These are phyloP conservation scores for Tipula helvola DNA, from an alignment of 2,888 invertebrate species.

Conservation along the genomic window DNA sequence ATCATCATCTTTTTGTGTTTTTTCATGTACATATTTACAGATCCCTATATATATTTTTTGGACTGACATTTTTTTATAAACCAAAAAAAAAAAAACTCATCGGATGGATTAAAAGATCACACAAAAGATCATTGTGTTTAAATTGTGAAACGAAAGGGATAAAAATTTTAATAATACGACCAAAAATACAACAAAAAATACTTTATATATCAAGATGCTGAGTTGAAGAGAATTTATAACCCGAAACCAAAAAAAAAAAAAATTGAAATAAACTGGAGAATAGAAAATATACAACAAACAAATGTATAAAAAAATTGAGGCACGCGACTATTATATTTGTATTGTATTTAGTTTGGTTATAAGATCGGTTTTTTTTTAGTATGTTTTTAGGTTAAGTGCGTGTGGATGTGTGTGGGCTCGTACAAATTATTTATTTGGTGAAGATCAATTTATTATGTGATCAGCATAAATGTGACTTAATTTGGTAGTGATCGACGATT, in stretches of 20 bases:
- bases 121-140: constrained; percentile 7
- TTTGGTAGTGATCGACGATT: background rate
- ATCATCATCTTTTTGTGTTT: background rate
- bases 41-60: background rate
- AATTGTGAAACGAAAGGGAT: background rate
- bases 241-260: background rate
- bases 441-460: background rate
- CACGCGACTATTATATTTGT: constrained; percentile 5
- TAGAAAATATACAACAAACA: background rate
- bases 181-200: background rate
- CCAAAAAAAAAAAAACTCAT: background rate
- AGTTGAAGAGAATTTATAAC: background rate
- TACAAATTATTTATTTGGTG: background rate
- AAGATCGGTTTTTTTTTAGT: background rate
- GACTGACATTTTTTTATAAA: background rate
- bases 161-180: background rate
- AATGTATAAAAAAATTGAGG: background rate
- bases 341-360: background rate
- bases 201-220: background rate
- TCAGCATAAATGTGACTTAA: background rate
- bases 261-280: background rate
- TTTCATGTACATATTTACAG: background rate
- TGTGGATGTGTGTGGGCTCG: background rate
- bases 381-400: background rate
- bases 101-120: constrained; percentile 8